Base-by-base conservation (phyloP, 2,888 invertebrate species). In the Boloria selene region DNA sequence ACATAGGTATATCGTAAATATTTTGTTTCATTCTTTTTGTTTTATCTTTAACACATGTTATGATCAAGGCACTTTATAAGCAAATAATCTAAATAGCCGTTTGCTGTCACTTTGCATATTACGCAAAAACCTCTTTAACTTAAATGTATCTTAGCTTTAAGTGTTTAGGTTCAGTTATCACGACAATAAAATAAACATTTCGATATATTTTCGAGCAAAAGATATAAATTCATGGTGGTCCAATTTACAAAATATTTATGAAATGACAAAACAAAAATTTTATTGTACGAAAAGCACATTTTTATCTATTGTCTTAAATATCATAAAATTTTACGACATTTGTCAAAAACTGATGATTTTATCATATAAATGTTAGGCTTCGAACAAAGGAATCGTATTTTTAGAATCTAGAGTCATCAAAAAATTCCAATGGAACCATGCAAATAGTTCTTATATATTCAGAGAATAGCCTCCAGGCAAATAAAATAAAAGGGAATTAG, bases 401-500 rank as follows among this genome's bases (percentile, higher is more conserved):
- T 42, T 64, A 42, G 45, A 42, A 52, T 52, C 52, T 31, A 44
- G 51, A 52, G 17, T 66, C 51, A 60, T 56, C 55, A 26, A 51
- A 60, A 60, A 53, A 69, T 61, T 69, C 63, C 51, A 18, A 47
- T 59, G 45, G 7, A 58, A 54, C 60, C 61, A 70, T 65, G 70
- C 70, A 70, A 70, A 70, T 70, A 70, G 50, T 60, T 52, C 45
- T 22, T 22, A 22, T 62, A 62, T 65, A 44, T 52, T 47, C 53
- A 52, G 56, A 63, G 65, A 63, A 65, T 62, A 52, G 16, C 61
- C 58, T 45, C 47, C 31, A 55, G 45, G 58, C 38, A 54, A 66
- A 69, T 60, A 70, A 65, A 70, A 70, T 59, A 63, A 67, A 60
- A 26, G 50, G 47, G 55, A 52, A 67, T 67, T 53, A 64, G 61